Percentiles rank a stretch among this genome's conserved stretches.
Evolutionary conservation across 1,140 invertebrate genomes (phyloP).

Genomic region (Dendroctonus ponderosae): DNA sequence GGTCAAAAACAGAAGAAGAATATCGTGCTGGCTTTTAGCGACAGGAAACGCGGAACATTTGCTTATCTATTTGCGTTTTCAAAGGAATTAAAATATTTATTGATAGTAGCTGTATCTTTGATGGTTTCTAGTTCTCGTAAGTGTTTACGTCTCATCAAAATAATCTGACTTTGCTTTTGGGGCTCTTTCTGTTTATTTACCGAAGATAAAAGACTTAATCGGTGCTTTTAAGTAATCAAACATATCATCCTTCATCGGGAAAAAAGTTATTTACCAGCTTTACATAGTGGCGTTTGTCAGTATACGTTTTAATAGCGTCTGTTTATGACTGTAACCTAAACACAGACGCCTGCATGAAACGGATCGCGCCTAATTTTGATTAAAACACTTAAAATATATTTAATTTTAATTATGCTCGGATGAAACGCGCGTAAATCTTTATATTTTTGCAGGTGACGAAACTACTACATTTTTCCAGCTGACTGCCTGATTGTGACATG

Average conservation of each 20-base stretch:
- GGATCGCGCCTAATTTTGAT: constrained; percentile 9
- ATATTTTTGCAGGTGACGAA: too few species aligned
- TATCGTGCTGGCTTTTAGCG: constrained; percentile 22
- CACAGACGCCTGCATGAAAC: constrained; percentile 24
- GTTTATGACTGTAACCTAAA: constrained; percentile 32
- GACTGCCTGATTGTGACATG: too few species aligned
- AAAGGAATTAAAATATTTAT: constrained; percentile 48
- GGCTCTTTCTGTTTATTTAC: constrained; percentile 42
- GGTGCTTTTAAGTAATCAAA: constrained; percentile 46
- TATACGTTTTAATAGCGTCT: constrained; percentile 33
- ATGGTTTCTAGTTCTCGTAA: constrained; percentile 45
- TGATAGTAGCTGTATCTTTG: constrained; percentile 46
- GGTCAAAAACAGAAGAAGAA: constrained; percentile 4
- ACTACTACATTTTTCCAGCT: too few species aligned
- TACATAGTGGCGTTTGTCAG: constrained; percentile 32
- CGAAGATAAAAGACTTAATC: constrained; percentile 48
- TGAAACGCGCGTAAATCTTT: too few species aligned
- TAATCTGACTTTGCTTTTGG: constrained; percentile 42
- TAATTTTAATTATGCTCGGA: too few species aligned
- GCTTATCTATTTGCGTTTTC: constrained; percentile 45
- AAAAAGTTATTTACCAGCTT: constrained; percentile 34
- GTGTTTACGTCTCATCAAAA: constrained; percentile 45
- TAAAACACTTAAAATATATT: constrained; percentile 18
- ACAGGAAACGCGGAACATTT: constrained; percentile 44
- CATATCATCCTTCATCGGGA: constrained; percentile 41